These are phyloP conservation scores for Ostrea edulis DNA, from an alignment of 1,140 invertebrate genomes.

Conservation along the genomic window DNA sequence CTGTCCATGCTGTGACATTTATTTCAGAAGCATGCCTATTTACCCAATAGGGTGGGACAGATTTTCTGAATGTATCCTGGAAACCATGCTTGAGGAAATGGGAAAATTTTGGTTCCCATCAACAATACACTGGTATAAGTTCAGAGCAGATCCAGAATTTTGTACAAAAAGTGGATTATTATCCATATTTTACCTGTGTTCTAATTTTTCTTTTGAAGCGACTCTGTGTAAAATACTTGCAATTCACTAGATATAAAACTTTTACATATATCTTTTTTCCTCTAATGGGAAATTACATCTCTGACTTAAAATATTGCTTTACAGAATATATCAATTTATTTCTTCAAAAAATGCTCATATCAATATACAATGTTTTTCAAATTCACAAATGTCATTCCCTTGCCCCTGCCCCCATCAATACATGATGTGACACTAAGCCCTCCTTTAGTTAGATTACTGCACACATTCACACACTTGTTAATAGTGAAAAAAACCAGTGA, in stretches of 20 bases:
- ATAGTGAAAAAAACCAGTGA: constrained; percentile 17
- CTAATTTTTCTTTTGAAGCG: constrained; percentile 34
- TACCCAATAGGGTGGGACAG: not conserved
- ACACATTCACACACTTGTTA: constrained; percentile 24
- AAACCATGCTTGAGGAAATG: not conserved
- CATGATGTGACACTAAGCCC: not conserved
- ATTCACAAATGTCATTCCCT: not conserved
- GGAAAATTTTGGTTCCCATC: not conserved
- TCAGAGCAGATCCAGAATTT: constrained; percentile 13
- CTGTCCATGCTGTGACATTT: not conserved
- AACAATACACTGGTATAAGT: not conserved
- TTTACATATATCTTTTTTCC: not conserved
- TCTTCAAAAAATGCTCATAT: not conserved
- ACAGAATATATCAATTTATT: not conserved
- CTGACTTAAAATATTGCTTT: not conserved
- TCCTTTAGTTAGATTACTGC: not conserved
- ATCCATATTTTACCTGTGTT: constrained; percentile 3
- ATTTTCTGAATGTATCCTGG: not conserved
- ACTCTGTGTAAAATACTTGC: constrained; percentile 26
- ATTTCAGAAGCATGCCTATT: not conserved
- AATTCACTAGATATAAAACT: not conserved
- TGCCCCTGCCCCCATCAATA: not conserved
- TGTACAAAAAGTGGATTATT: not conserved
- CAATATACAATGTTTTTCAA: not conserved
- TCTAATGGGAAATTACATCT: not conserved